Evolutionary conservation across 2,888 invertebrate genomes (phyloP).

Genomic region (Xestia ashworthii): DNA sequence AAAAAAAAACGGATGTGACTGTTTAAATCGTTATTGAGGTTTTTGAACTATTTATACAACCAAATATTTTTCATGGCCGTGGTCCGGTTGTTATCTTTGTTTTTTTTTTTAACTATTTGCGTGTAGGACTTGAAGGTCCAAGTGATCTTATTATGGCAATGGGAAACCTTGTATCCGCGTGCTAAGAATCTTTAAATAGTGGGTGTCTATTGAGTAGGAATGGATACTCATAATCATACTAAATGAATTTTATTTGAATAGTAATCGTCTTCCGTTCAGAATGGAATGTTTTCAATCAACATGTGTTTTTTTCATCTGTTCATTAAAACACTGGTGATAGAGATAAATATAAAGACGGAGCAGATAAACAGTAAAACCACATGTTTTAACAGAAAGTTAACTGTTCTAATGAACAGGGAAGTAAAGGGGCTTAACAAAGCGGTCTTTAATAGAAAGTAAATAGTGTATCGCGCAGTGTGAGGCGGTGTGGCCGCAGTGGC

Average conservation of each 20-base stretch:
- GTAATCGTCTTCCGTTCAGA: slow-evolving; percentile 71
- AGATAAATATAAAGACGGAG: background rate
- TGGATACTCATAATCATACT: slow-evolving; percentile 65
- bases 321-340: slow-evolving; percentile 29
- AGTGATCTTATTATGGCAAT: slow-evolving; percentile 73
- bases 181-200: slow-evolving; percentile 71
- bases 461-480: slow-evolving; percentile 59
- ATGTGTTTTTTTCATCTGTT: slow-evolving; percentile 25
- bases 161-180: slow-evolving; percentile 70
- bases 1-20: slow-evolving; percentile 1
- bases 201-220: slow-evolving; percentile 70
- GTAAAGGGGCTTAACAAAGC: slow-evolving; percentile 68
- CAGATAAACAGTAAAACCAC: slow-evolving; percentile 44
- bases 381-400: slow-evolving; percentile 59
- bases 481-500: slow-evolving; percentile 41
- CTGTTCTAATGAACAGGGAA: slow-evolving; percentile 58
- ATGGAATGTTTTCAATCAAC: slow-evolving; percentile 63
- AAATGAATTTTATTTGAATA: slow-evolving; percentile 72
- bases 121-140: slow-evolving; percentile 79
- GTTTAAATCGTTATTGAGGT: slow-evolving; percentile 14
- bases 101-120: slow-evolving; percentile 65
- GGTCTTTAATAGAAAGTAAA: slow-evolving; percentile 82
- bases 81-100: slow-evolving; percentile 70
- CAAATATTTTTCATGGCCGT: slow-evolving; percentile 58
- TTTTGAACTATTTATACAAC: slow-evolving; percentile 21